A percentile compares a stretch with the other conserved stretches of the same genome.
Evolutionary conservation across 2,888 invertebrate species (phyloP).

Genomic region (Dicyrtomina minuta): DNA sequence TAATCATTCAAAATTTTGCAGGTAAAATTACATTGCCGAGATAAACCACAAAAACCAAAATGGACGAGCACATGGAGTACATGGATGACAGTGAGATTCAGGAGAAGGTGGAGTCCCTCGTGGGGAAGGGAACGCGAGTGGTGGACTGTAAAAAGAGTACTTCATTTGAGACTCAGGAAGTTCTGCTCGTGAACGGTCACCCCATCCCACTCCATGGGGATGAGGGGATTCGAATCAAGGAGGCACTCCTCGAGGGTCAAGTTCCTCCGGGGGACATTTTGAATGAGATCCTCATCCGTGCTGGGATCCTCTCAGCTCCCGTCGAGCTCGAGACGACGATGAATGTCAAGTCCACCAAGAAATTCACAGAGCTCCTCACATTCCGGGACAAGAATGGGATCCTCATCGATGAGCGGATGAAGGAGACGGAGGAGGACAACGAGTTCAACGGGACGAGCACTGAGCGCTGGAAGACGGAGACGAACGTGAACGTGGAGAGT

Average conservation of each 20-base stretch:
- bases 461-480: slow-evolving; percentile 52
- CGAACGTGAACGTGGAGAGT: slow-evolving; percentile 11
- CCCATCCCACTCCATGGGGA: slow-evolving; percentile 68
- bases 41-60: background rate
- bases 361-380: slow-evolving; percentile 70
- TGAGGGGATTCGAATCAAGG: slow-evolving; percentile 68
- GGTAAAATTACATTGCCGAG: background rate
- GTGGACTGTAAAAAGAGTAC: slow-evolving; percentile 73
- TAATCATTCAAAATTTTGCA: background rate
- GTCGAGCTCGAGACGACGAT: slow-evolving; percentile 71
- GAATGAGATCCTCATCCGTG: slow-evolving; percentile 68
- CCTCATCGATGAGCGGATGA: slow-evolving; percentile 69
- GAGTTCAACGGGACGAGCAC: slow-evolving; percentile 63
- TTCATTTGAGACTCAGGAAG: slow-evolving; percentile 69
- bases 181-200: slow-evolving; percentile 70
- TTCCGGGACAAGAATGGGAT: slow-evolving; percentile 66
- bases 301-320: slow-evolving; percentile 65
- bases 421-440: slow-evolving; percentile 72
- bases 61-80: slow-evolving; percentile 47
- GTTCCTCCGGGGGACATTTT: slow-evolving; percentile 71
- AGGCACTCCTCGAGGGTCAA: slow-evolving; percentile 62
- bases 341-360: slow-evolving; percentile 70
- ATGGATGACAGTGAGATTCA: slow-evolving; percentile 72
- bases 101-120: slow-evolving; percentile 72
- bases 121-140: slow-evolving; percentile 70